Conservation (phyloP, 2,888 invertebrate genomes). For the Coremacera marginata region DNA sequence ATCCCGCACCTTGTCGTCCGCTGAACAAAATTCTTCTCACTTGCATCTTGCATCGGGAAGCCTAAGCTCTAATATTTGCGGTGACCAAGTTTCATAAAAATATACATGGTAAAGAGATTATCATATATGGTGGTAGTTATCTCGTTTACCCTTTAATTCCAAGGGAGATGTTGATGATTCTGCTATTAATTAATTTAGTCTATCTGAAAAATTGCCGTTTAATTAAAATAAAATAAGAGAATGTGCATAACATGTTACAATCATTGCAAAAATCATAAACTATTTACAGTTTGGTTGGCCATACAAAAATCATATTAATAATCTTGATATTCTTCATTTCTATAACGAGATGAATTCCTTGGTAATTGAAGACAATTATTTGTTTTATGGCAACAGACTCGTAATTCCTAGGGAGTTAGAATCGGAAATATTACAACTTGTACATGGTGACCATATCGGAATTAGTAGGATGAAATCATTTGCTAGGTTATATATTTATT, state of each 20-base stretch:
- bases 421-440: no score
- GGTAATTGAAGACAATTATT: constrained; percentile 24
- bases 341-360: no score
- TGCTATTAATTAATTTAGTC: constrained; percentile 28
- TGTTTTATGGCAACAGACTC: constrained; percentile 24
- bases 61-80: constrained; percentile 42
- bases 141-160: constrained; percentile 27
- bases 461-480: no score
- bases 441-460: no score
- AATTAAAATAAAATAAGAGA: not conserved
- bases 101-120: constrained; percentile 53
- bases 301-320: not conserved
- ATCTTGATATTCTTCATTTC: no score
- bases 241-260: not conserved
- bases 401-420: no score
- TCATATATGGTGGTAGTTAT: constrained; percentile 13
- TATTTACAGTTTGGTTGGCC: constrained; percentile 31
- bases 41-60: constrained; percentile 39
- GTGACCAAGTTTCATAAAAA: constrained; percentile 37
- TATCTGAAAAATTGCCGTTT: constrained; percentile 17
- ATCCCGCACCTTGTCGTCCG: constrained; percentile 24
- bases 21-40: constrained; percentile 39
- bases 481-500: constrained; percentile 28
- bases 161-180: not conserved
- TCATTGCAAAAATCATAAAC: constrained; percentile 8